Base-by-base conservation (phyloP, 2,113 vertebrate species). In the Poeciliopsis retropinna region DNA sequence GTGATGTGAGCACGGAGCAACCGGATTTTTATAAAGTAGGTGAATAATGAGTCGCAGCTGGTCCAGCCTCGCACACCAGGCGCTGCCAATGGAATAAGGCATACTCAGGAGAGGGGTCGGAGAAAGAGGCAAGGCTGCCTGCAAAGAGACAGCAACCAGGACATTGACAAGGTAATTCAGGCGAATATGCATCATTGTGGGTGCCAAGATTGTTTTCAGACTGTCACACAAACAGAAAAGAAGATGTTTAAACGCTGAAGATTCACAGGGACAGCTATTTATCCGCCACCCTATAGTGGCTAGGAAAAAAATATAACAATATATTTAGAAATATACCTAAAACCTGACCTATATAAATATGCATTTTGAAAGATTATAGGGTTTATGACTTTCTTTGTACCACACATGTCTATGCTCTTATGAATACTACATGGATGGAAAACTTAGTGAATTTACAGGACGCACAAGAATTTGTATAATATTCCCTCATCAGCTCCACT, bases 111-210 rank as follows among this genome's bases (percentile, higher is more conserved):
- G 64, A 27, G 37, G 6, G 64, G 37, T 32, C 31, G 30, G 64
- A 37, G 32, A n/a, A 41, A 41, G n/a, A 41, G 37, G n/a, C 64
- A 28, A 37, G 34, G 47, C 47, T 54, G 47, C 47, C 47, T 54
- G 47, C 47, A 7, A 57, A 57, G 51, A 57, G 51, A 57, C 51
- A 57, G 51, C 51, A n/a, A 15, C 22, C 15, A 27, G 5, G 37
- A 28, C 32, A 6, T 39, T 41, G n/a, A 28, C 82, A 47, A 77
- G 34, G 79, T 80, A 81, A 89, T 85, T 74, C 81, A 83, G 86
- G 87, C 75, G 69, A 89, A 84, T 81, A 84, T 86, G 44, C 47
- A 67, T 67, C 67, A 57, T 57, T 60, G 70, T 70, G n/a, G 51
- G 60, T 63, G 64, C 57, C 64, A 54, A 84, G 61, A 74, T 84